Percentiles rank a stretch among this genome's conserved stretches.
These are phyloP conservation scores for Tor tambroides DNA, from an alignment of 2,113 vertebrate species.

Conservation along the genomic window DNA sequence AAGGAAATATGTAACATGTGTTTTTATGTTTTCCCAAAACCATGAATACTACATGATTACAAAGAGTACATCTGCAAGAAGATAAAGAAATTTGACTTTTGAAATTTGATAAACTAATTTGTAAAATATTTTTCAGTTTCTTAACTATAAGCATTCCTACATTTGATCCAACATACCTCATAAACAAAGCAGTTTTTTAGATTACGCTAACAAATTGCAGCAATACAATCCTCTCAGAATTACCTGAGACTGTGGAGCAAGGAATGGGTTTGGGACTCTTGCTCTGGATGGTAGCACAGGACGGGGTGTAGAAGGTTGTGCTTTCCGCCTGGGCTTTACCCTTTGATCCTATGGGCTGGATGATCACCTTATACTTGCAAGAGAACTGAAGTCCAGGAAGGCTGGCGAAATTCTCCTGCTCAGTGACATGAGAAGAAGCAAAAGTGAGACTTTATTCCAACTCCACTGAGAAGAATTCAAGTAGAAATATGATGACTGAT, in stretches of 20 bases:
- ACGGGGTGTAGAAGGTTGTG: conserved; percentile 82
- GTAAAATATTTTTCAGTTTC: too few relatives aligned
- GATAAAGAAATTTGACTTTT: too few relatives aligned
- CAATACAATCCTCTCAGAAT: conserved; percentile 25
- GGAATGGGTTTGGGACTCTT: conserved; percentile 76
- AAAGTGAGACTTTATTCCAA: neutral
- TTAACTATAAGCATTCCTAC: neutral
- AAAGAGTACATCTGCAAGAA: too few relatives aligned
- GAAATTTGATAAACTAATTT: too few relatives aligned
- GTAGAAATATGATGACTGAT: conserved; percentile 27
- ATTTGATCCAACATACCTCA: neutral
- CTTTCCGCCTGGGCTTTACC: conserved; percentile 76
- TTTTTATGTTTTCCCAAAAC: too few relatives aligned
- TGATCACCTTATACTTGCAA: conserved; percentile 89
- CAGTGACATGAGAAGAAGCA: conserved; percentile 26
- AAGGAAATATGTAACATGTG: too few relatives aligned
- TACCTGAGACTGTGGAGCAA: conserved; percentile 80
- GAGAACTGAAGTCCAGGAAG: conserved; percentile 85
- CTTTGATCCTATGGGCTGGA: conserved; percentile 77
- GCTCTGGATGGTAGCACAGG: conserved; percentile 82
- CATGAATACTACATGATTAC: too few relatives aligned
- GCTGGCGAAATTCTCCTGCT: conserved; percentile 84
- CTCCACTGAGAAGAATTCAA: conserved; percentile 13
- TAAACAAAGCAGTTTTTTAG: neutral
- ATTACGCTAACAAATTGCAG: neutral